A percentile compares a stretch with the other conserved stretches of the same genome.
These are phyloP conservation scores for Pherbina coryleti DNA, from an alignment of 2,888 invertebrate species.

Conservation along the genomic window DNA sequence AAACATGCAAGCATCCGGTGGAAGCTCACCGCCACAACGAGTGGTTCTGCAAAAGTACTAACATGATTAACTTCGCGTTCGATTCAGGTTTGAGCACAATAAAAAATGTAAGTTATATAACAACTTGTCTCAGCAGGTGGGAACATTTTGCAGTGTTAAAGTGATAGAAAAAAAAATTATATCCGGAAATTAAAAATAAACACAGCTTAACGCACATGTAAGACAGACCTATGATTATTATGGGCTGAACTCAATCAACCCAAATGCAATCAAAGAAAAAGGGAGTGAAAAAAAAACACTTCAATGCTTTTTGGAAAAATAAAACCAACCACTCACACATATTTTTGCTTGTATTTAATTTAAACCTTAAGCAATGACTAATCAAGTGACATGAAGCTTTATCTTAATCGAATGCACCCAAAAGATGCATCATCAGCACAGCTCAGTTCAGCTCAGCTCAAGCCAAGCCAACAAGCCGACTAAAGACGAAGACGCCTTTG, in stretches of 20 bases:
- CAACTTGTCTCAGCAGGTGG: conserved; percentile 7
- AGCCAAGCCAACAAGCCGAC: neutral
- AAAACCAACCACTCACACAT: neutral
- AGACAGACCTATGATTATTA: no score
- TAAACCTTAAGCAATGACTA: neutral
- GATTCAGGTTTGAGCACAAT: no score
- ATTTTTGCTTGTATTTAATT: neutral
- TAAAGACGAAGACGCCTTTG: conserved; percentile 22
- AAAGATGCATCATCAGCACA: conserved; percentile 11
- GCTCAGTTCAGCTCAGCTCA: no score
- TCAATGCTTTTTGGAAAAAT: no score
- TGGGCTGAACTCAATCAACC: neutral
- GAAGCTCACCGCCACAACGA: neutral
- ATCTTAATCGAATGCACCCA: neutral
- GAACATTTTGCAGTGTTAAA: neutral
- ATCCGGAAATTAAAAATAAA: no score
- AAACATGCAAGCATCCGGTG: neutral
- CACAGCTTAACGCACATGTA: no score
- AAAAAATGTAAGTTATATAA: no score
- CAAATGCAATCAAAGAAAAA: neutral
- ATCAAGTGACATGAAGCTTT: neutral
- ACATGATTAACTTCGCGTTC: no score
- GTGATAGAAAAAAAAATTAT: neutral
- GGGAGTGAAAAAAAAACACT: neutral
- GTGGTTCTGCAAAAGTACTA: neutral